Conservation (phyloP, 2,797 vertebrate species). For the Lithobates sylvaticus region DNA sequence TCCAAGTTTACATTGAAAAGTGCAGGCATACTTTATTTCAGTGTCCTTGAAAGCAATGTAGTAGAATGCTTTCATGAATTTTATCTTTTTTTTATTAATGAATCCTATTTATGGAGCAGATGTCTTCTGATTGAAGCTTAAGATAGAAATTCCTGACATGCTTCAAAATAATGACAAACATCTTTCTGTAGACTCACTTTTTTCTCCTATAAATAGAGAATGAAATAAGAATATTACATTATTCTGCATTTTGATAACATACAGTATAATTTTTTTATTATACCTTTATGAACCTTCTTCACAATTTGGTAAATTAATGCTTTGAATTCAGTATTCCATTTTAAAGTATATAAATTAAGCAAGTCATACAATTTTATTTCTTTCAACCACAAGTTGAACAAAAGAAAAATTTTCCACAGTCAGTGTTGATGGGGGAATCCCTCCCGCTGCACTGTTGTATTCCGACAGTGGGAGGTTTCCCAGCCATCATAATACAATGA, state of each 20-base stretch:
- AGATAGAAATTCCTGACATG: conserved; percentile 31
- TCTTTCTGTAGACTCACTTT: conserved; percentile 16
- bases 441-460: too few relatives aligned
- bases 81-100: conserved; percentile 22
- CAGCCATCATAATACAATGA: too few relatives aligned
- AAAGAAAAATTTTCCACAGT: too few relatives aligned
- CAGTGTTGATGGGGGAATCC: too few relatives aligned
- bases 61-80: conserved; percentile 8
- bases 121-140: conserved; percentile 42
- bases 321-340: too few relatives aligned
- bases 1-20: conserved; percentile 7
- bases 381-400: too few relatives aligned
- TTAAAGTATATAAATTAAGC: too few relatives aligned
- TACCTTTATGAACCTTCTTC: background rate
- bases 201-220: background rate
- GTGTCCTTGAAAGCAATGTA: conserved; percentile 29
- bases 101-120: conserved; percentile 41
- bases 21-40: conserved; percentile 2
- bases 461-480: too few relatives aligned
- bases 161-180: conserved; percentile 48
- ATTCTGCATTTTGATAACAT: background rate
- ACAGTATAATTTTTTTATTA: background rate
- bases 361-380: too few relatives aligned
- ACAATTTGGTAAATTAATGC: too few relatives aligned
- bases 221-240: background rate